Evolutionary conservation across 1,140 invertebrate genomes (phyloP).

Genomic region (Colletes latitarsis): DNA sequence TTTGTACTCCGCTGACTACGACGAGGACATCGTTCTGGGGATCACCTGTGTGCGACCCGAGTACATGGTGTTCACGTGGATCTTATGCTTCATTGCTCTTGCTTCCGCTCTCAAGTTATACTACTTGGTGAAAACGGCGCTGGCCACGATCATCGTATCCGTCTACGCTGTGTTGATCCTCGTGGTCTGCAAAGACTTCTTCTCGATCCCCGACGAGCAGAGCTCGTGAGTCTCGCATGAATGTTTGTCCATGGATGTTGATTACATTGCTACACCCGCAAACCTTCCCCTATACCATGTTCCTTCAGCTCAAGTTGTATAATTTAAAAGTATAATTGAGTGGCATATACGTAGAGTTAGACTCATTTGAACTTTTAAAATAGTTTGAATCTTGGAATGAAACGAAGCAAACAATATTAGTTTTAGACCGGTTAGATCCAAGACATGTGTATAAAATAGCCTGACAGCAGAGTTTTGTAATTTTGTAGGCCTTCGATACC

Average conservation of each 20-base stretch:
- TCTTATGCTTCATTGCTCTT: constrained; percentile 93
- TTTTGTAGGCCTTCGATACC: constrained; percentile 81
- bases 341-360: no score
- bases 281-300: no score
- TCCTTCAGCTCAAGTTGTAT: no score
- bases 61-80: constrained; percentile 96
- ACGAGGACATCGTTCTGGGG: constrained; percentile 11
- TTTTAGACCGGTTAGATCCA: no score
- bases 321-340: no score
- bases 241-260: no score
- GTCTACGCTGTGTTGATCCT: constrained; percentile 88
- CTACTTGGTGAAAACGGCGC: constrained; percentile 92
- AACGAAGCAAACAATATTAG: no score
- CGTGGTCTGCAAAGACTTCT: constrained; percentile 80
- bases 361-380: no score
- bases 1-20: neutral
- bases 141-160: constrained; percentile 89
- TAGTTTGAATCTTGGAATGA: no score
- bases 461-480: no score
- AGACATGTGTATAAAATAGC: no score
- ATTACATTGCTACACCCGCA: no score
- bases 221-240: constrained; percentile 58
- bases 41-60: constrained; percentile 86
- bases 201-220: constrained; percentile 60
- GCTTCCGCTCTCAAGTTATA: constrained; percentile 96